A percentile compares a stretch with the other conserved stretches of the same genome.
Evolutionary conservation across 2,888 invertebrate species (phyloP).

Genomic region (Drosophila eohydei): DNA sequence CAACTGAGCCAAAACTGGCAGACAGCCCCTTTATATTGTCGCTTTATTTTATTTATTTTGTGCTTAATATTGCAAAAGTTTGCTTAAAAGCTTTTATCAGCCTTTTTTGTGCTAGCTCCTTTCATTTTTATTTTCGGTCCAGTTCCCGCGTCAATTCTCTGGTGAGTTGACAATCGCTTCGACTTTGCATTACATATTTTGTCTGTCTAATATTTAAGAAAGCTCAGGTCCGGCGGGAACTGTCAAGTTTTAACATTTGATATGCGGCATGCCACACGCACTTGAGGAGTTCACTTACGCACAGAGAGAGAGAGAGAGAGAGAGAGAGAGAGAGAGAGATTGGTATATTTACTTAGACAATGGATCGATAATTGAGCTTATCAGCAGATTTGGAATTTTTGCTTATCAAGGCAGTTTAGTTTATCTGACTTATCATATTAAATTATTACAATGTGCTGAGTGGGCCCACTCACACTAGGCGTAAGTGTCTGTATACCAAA

Average conservation of each 20-base stretch:
- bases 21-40: conserved; percentile 28
- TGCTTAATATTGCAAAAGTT: conserved; percentile 73
- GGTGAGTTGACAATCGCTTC: conserved; percentile 47
- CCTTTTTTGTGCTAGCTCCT: conserved; percentile 23
- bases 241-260: conserved; percentile 59
- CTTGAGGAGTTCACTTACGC: not conserved
- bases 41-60: conserved; percentile 32
- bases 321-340: not conserved
- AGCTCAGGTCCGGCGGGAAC: conserved; percentile 47
- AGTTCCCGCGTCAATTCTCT: conserved; percentile 39
- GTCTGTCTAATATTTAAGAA: conserved; percentile 43
- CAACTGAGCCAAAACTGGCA: conserved; percentile 17
- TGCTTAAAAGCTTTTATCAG: conserved; percentile 74
- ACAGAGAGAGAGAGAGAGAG: not conserved
- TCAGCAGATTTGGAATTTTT: conserved; percentile 67
- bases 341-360: conserved; percentile 4
- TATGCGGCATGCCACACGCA: conserved; percentile 9
- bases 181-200: conserved; percentile 44
- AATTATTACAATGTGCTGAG: conserved; percentile 72
- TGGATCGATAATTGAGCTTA: conserved; percentile 77
- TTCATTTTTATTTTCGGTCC: conserved; percentile 5
- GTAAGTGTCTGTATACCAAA: conserved; percentile 1
- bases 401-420: conserved; percentile 72
- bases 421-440: conserved; percentile 72
- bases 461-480: conserved; percentile 2